These are phyloP conservation scores for Deilephila elpenor DNA, from an alignment of 2,888 invertebrate species.

Conservation along the genomic window DNA sequence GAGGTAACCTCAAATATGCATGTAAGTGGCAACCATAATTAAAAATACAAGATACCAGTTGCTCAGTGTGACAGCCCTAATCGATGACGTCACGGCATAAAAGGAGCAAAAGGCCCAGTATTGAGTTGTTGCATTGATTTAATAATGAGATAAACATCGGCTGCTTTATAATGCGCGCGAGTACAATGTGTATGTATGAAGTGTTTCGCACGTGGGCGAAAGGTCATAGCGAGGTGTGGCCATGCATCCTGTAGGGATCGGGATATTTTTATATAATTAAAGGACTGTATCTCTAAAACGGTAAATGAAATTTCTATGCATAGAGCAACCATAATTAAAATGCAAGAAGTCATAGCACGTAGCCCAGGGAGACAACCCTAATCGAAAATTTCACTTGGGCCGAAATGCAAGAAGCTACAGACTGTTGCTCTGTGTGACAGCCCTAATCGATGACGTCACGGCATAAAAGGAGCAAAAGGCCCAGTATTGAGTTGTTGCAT, in stretches of 20 bases:
- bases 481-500: slow-evolving; percentile 28
- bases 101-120: neutral
- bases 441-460: neutral
- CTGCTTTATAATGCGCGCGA: slow-evolving; percentile 29
- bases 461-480: neutral
- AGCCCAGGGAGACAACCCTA: no score
- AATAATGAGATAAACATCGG: slow-evolving; percentile 17
- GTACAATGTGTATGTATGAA: slow-evolving; percentile 23
- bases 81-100: slow-evolving; percentile 3
- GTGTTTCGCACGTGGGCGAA: slow-evolving; percentile 26
- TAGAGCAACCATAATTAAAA: no score
- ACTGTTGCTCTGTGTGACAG: neutral
- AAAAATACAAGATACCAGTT: no score
- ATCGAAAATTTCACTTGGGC: no score
- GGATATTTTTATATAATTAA: no score
- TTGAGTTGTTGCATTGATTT: slow-evolving; percentile 29
- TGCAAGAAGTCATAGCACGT: no score
- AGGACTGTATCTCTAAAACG: no score
- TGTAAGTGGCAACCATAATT: no score
- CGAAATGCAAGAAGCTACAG: no score
- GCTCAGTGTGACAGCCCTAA: neutral
- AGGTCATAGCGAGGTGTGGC: slow-evolving; percentile 15
- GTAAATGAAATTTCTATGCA: no score
- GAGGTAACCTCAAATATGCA: no score
- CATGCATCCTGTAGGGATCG: neutral